phyloP scores from a whole-genome alignment of 2,113 vertebrate species.

The Xenopus borealis region DNA sequence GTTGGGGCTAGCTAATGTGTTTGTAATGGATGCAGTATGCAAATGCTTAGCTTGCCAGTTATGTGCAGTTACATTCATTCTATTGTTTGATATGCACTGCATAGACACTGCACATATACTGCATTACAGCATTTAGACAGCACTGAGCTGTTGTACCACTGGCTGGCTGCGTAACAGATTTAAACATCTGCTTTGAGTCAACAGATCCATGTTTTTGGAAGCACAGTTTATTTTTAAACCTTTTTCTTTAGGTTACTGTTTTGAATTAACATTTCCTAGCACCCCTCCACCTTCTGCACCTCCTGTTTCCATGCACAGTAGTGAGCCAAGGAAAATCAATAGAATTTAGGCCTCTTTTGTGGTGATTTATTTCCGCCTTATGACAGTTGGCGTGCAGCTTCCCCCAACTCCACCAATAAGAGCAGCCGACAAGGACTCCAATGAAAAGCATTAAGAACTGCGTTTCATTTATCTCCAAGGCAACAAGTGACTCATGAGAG shows the following conservation, averaged over 20 bases:
- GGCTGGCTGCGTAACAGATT: neutral
- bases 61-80: too few relatives aligned
- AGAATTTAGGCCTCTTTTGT: slow-evolving; percentile 55
- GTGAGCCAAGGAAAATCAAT: slow-evolving; percentile 59
- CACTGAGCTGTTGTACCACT: neutral
- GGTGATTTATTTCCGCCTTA: slow-evolving; percentile 59
- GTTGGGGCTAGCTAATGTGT: too few relatives aligned
- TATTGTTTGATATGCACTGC: too few relatives aligned
- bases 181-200: neutral
- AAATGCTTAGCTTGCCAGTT: too few relatives aligned
- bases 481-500: slow-evolving; percentile 47
- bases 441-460: slow-evolving; percentile 25
- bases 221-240: slow-evolving; percentile 3
- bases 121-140: too few relatives aligned
- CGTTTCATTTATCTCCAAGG: slow-evolving; percentile 55
- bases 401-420: slow-evolving; percentile 33
- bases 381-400: slow-evolving; percentile 46
- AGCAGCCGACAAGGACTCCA: slow-evolving; percentile 44
- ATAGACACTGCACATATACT: too few relatives aligned
- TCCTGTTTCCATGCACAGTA: slow-evolving; percentile 45
- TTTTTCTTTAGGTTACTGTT: slow-evolving; percentile 2
- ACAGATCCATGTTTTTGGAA: neutral
- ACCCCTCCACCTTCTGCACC: slow-evolving; percentile 7
- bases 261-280: slow-evolving; percentile 39
- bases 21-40: too few relatives aligned